These are phyloP conservation scores for Xenops minutus DNA, from an alignment of 2,797 vertebrate genomes.

Conservation along the genomic window DNA sequence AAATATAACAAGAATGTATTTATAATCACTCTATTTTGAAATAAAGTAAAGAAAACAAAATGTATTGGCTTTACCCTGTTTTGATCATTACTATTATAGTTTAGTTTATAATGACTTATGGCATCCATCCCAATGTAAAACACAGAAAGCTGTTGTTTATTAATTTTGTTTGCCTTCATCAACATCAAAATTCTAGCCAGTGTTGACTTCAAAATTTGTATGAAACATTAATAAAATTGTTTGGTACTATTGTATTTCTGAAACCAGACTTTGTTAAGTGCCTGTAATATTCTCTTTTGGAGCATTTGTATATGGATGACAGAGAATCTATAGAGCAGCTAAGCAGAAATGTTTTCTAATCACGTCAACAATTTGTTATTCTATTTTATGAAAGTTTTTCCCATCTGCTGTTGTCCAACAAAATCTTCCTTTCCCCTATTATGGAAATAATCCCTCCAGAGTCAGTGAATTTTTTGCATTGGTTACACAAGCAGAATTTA, in stretches of 20 bases:
- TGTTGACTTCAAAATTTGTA: constrained; percentile 61
- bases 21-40: constrained; percentile 77
- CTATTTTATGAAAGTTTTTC: background rate
- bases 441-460: background rate
- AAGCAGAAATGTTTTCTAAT: background rate
- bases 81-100: constrained; percentile 56
- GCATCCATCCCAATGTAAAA: constrained; percentile 43
- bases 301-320: constrained; percentile 22
- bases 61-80: constrained; percentile 70
- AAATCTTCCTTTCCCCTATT: background rate
- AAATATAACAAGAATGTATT: constrained; percentile 76
- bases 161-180: constrained; percentile 59
- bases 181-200: constrained; percentile 42
- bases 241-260: constrained; percentile 63
- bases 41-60: constrained; percentile 75
- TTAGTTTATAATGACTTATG: constrained; percentile 40
- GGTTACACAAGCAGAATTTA: background rate
- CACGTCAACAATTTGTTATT: background rate
- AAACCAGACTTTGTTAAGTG: constrained; percentile 62
- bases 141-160: constrained; percentile 35
- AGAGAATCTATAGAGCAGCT: background rate
- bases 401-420: background rate
- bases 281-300: constrained; percentile 33
- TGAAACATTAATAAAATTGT: constrained; percentile 63
- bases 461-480: background rate